phyloP scores from a whole-genome alignment of 2,113 vertebrate species.

The Oncorhynchus kisutch region DNA sequence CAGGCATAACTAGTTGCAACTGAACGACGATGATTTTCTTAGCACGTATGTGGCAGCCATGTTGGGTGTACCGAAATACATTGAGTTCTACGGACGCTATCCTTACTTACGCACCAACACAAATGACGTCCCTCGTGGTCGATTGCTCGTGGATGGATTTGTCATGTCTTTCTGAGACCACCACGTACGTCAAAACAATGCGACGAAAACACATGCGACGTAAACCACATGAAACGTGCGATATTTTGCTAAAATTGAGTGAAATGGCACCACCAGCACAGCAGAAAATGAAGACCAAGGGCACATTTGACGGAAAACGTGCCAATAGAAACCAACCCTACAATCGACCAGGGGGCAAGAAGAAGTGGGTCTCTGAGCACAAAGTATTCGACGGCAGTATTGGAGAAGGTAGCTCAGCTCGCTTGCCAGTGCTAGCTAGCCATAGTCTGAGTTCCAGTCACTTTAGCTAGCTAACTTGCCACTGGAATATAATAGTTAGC shows the following conservation, averaged over 20 bases:
- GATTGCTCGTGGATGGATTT: not conserved
- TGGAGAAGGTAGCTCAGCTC: conserved; percentile 76
- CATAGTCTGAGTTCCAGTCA: not conserved
- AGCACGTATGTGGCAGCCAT: not conserved
- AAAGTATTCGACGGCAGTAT: conserved; percentile 79
- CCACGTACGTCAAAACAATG: conserved; percentile 49
- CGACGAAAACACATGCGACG: conserved; percentile 22
- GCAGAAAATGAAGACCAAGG: conserved; percentile 39
- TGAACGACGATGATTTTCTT: conserved; percentile 13
- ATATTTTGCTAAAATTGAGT: not conserved
- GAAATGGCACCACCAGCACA: conserved; percentile 56
- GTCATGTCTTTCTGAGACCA: not conserved
- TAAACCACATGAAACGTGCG: conserved; percentile 34
- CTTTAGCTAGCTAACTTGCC: not conserved
- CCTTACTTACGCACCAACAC: not conserved
- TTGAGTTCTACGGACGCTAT: not conserved
- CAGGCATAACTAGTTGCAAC: conserved; percentile 6
- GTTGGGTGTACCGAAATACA: conserved; percentile 5
- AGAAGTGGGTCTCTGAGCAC: conserved; percentile 68
- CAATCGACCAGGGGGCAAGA: conserved; percentile 39
- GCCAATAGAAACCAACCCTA: conserved; percentile 9
- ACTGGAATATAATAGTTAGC: not conserved
- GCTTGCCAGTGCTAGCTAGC: not conserved
- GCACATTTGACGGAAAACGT: conserved; percentile 28
- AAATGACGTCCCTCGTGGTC: not conserved